phyloP scores from a whole-genome alignment of 2,888 invertebrate species.

The Prosapia bicincta region DNA sequence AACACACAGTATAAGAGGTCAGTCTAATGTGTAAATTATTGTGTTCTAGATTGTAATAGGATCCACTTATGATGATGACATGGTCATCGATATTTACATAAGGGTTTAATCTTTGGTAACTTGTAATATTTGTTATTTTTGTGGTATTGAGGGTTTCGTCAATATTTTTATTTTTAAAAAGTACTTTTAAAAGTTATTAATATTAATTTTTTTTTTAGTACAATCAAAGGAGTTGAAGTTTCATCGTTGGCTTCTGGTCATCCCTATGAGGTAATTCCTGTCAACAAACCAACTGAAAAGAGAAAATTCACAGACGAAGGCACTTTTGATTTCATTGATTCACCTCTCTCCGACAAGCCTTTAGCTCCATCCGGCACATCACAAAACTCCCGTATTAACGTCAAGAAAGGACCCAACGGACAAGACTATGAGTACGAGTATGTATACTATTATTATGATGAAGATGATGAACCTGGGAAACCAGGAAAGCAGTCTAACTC shows the following conservation, averaged over 20 bases:
- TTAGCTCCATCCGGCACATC: conserved; percentile 39
- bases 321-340: conserved; percentile 42
- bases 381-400: conserved; percentile 68
- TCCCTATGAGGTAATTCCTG: conserved; percentile 35
- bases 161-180: too few species aligned
- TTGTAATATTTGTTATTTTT: too few species aligned
- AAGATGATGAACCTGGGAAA: conserved; percentile 55
- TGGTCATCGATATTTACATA: too few species aligned
- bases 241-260: background rate
- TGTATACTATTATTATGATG: conserved; percentile 86
- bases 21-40: too few species aligned
- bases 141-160: too few species aligned
- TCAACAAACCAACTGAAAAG: conserved; percentile 27
- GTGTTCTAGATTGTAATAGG: too few species aligned
- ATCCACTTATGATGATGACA: too few species aligned
- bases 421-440: conserved; percentile 91
- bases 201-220: conserved; percentile 1
- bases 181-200: too few species aligned
- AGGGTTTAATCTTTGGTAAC: too few species aligned
- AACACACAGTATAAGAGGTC: too few species aligned
- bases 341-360: conserved; percentile 40
- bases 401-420: conserved; percentile 85
- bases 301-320: conserved; percentile 34
- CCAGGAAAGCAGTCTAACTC: conserved; percentile 33
- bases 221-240: conserved; percentile 9